Conservation (phyloP, 2,113 vertebrate species). For the rat (Rattus norvegicus) region DNA sequence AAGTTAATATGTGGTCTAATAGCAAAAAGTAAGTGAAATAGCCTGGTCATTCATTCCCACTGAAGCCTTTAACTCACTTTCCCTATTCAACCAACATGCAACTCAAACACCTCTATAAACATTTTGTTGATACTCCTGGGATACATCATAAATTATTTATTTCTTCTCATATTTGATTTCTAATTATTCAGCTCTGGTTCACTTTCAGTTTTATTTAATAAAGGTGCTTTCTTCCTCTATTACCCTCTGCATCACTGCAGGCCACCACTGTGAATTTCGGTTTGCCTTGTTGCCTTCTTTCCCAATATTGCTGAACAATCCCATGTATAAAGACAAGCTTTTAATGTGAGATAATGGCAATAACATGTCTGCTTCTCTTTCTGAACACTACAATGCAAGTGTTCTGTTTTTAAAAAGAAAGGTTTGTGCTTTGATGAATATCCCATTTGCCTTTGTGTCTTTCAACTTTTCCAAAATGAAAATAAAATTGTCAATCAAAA, state of each 20-base stretch:
- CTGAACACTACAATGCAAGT: slow-evolving; percentile 54
- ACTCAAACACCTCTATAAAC: slow-evolving; percentile 59
- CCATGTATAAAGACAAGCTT: slow-evolving; percentile 58
- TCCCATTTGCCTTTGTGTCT: slow-evolving; percentile 57
- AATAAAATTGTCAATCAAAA: slow-evolving; percentile 75
- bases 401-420: slow-evolving; percentile 62
- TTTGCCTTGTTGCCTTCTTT: slow-evolving; percentile 58
- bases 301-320: slow-evolving; percentile 59
- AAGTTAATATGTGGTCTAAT: slow-evolving; percentile 31
- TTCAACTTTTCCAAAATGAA: slow-evolving; percentile 55
- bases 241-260: slow-evolving; percentile 59
- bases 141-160: slow-evolving; percentile 65
- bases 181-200: slow-evolving; percentile 65
- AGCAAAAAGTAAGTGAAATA: slow-evolving; percentile 46
- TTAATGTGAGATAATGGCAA: slow-evolving; percentile 58
- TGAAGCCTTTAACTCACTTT: slow-evolving; percentile 64
- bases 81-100: slow-evolving; percentile 14
- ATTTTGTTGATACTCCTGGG: slow-evolving; percentile 37
- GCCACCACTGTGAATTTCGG: slow-evolving; percentile 56
- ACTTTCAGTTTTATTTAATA: slow-evolving; percentile 64
- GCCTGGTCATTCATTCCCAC: slow-evolving; percentile 33
- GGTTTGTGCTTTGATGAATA: slow-evolving; percentile 39
- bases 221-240: slow-evolving; percentile 1
- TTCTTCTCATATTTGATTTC: slow-evolving; percentile 65
- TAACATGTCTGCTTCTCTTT: slow-evolving; percentile 7